These are phyloP conservation scores for Peromyscus nudipes DNA, from an alignment of 2,797 vertebrate species.

Conservation along the genomic window DNA sequence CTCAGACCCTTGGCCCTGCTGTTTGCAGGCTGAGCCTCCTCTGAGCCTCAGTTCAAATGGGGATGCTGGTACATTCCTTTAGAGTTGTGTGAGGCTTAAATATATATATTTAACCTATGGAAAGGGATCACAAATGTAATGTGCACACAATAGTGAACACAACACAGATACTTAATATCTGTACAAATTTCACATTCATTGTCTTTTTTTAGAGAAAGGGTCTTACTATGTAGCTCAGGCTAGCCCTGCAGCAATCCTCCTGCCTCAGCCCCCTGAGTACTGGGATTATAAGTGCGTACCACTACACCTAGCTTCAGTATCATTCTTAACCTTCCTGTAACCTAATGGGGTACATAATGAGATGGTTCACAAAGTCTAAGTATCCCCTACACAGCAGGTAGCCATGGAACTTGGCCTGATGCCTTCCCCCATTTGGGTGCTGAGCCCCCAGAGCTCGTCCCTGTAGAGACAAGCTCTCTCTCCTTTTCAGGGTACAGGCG, in stretches of 20 bases:
- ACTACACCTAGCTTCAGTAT: background rate
- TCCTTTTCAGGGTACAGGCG: conserved; percentile 88
- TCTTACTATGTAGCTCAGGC: background rate
- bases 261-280: background rate
- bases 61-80: background rate
- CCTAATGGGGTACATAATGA: background rate
- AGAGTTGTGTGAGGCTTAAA: background rate
- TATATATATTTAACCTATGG: background rate
- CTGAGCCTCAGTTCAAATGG: background rate
- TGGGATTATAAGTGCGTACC: background rate
- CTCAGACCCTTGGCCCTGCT: background rate
- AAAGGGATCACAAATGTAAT: background rate
- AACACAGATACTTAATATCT: no score
- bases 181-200: background rate
- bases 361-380: background rate
- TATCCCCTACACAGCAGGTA: background rate
- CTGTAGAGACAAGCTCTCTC: background rate
- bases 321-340: background rate
- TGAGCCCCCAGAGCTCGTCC: background rate
- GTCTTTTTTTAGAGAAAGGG: background rate
- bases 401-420: background rate
- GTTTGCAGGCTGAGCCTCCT: background rate
- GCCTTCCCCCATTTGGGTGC: background rate
- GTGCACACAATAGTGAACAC: background rate
- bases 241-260: background rate